phyloP scores from a whole-genome alignment of 2,888 invertebrate genomes.

The Chrysopilus asiliformis region DNA sequence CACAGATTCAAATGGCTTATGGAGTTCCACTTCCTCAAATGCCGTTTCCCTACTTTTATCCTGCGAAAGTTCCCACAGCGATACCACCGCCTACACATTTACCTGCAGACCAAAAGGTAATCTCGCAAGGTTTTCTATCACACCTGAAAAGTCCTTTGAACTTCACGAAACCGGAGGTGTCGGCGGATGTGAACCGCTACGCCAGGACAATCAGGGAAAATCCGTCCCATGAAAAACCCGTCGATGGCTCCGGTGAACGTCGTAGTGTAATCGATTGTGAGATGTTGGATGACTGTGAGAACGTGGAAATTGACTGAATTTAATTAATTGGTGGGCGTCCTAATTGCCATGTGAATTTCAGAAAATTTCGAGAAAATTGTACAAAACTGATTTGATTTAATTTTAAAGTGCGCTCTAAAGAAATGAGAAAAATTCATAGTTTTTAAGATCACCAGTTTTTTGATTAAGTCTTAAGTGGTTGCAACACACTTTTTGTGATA shows the following conservation, averaged over 20 bases:
- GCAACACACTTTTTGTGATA: too few species aligned
- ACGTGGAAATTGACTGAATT: conserved; percentile 34
- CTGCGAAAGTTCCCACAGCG: conserved; percentile 31
- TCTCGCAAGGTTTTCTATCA: conserved; percentile 15
- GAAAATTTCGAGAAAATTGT: background rate
- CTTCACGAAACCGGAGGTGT: conserved; percentile 13
- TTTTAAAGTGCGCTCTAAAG: background rate
- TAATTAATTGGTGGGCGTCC: background rate
- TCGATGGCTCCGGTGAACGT: conserved; percentile 4
- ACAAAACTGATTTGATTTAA: background rate
- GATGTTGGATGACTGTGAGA: conserved; percentile 28
- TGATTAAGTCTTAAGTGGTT: too few species aligned
- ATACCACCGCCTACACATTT: conserved; percentile 28
- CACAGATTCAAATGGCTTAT: conserved; percentile 34
- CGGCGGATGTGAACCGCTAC: conserved; percentile 8
- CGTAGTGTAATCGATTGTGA: conserved; percentile 17
- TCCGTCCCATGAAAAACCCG: background rate
- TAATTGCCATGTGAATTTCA: background rate
- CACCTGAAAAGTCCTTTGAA: conserved; percentile 15
- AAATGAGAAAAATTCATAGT: too few species aligned
- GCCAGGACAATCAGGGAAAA: too few species aligned
- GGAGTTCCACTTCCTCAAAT: conserved; percentile 34
- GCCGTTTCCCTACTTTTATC: conserved; percentile 35
- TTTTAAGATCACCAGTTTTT: too few species aligned
- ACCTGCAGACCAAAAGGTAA: conserved; percentile 7